phyloP scores from a whole-genome alignment of 2,113 vertebrate species.

The Prionailurus viverrinus region DNA sequence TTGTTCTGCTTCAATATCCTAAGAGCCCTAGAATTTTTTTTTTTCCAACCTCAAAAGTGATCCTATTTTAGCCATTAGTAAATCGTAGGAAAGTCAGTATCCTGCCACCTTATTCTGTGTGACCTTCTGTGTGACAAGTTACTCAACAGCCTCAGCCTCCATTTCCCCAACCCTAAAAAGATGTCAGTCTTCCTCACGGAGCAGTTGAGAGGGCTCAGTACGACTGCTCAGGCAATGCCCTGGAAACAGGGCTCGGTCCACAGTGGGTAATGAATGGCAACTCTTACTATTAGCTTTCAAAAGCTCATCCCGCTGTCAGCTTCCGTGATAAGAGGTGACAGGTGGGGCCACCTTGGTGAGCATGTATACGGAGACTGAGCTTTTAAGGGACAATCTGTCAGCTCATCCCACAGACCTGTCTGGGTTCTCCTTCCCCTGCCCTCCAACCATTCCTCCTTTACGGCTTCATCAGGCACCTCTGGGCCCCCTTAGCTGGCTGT shows the following conservation, averaged over 20 bases:
- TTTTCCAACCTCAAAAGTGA: not conserved
- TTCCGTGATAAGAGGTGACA: not conserved
- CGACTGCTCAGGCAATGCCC: no score
- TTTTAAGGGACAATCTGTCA: not conserved
- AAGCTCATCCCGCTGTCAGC: not conserved
- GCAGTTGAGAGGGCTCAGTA: not conserved
- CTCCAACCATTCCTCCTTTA: not conserved
- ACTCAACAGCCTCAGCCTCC: not conserved
- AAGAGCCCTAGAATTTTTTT: not conserved
- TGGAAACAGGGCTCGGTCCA: not conserved
- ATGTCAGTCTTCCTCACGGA: not conserved
- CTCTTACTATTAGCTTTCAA: not conserved
- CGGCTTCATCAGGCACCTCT: not conserved
- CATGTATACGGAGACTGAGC: not conserved
- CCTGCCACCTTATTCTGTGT: not conserved
- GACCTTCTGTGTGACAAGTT: not conserved
- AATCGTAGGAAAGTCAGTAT: not conserved
- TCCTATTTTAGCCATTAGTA: constrained; percentile 6
- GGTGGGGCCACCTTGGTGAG: not conserved
- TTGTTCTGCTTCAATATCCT: not conserved
- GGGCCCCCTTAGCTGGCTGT: not conserved
- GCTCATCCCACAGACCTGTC: not conserved
- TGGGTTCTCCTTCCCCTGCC: not conserved
- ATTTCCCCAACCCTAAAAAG: not conserved
- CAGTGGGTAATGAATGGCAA: not conserved